These are phyloP conservation scores for Vesta saturnalis DNA, from an alignment of 2,888 invertebrate species.

Conservation along the genomic window DNA sequence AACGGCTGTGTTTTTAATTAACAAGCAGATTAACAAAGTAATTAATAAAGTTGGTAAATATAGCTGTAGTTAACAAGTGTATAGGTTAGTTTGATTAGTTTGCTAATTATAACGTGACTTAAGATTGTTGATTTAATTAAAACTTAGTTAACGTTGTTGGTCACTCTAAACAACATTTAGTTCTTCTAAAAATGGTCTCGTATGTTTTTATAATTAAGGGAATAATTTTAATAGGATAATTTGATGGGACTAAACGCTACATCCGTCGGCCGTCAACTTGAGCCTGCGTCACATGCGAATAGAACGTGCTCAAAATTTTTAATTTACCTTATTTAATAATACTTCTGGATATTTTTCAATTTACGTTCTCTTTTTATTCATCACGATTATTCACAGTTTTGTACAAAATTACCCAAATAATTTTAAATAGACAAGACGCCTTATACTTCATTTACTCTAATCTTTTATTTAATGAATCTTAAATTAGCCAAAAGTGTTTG, in stretches of 20 bases:
- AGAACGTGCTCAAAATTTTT: slow-evolving; percentile 38
- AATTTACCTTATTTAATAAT: slow-evolving; percentile 21
- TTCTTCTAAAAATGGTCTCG: slow-evolving; percentile 32
- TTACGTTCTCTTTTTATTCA: neutral
- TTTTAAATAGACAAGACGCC: neutral
- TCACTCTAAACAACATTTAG: slow-evolving; percentile 17
- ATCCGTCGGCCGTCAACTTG: slow-evolving; percentile 52
- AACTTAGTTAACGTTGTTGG: neutral
- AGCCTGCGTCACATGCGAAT: slow-evolving; percentile 40
- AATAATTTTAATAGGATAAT: slow-evolving; percentile 61
- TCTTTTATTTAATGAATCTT: no score
- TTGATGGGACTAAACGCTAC: slow-evolving; percentile 58
- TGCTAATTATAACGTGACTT: slow-evolving; percentile 32
- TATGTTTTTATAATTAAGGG: slow-evolving; percentile 56
- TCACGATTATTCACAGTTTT: neutral
- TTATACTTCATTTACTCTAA: neutral
- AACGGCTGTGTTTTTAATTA: slow-evolving; percentile 18
- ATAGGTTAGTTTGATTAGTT: slow-evolving; percentile 27
- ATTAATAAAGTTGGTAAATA: slow-evolving; percentile 29
- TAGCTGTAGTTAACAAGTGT: slow-evolving; percentile 21
- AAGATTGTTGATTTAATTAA: slow-evolving; percentile 27
- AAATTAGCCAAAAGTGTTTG: no score
- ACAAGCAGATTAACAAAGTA: slow-evolving; percentile 30
- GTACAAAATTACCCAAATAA: neutral
- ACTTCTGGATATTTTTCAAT: slow-evolving; percentile 19